phyloP scores from a whole-genome alignment of 2,797 vertebrate species.

The Gambusia yucatana region DNA sequence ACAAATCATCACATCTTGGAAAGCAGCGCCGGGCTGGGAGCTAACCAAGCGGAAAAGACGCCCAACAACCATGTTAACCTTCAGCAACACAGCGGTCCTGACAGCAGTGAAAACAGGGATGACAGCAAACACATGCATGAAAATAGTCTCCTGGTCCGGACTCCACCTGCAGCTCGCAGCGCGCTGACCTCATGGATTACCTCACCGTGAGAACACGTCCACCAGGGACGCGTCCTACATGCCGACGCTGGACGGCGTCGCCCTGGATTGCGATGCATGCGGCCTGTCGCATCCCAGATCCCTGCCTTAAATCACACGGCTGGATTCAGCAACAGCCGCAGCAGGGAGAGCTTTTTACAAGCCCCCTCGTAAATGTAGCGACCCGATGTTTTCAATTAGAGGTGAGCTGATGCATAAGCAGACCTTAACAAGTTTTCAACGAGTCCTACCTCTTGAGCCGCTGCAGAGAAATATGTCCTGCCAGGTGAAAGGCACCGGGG shows the following conservation, averaged over 20 bases:
- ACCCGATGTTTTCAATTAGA: conserved; percentile 85
- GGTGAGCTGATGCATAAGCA: conserved; percentile 72
- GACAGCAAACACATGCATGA: conserved; percentile 61
- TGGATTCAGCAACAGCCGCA: conserved; percentile 37
- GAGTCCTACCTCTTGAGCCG: conserved; percentile 76
- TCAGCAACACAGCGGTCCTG: conserved; percentile 35
- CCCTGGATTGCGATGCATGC: conserved; percentile 40
- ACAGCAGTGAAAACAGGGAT: conserved; percentile 45
- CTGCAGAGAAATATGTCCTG: conserved; percentile 75
- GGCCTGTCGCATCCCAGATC: conserved; percentile 49
- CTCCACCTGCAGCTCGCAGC: conserved; percentile 75
- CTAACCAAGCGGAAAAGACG: conserved; percentile 52
- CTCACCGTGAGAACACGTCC: conserved; percentile 73
- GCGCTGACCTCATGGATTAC: conserved; percentile 76
- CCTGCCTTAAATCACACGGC: conserved; percentile 57
- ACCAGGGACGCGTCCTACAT: conserved; percentile 77
- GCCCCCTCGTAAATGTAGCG: conserved; percentile 82
- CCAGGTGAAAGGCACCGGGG: conserved; percentile 71
- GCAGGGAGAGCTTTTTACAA: conserved; percentile 75
- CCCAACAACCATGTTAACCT: conserved; percentile 59
- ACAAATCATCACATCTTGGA: conserved; percentile 79
- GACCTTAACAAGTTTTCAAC: conserved; percentile 79
- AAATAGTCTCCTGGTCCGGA: conserved; percentile 50
- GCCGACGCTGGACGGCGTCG: conserved; percentile 52
- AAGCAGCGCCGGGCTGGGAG: conserved; percentile 29